These are phyloP conservation scores for Nebria salina DNA, from an alignment of 2,888 invertebrate genomes.

Conservation along the genomic window DNA sequence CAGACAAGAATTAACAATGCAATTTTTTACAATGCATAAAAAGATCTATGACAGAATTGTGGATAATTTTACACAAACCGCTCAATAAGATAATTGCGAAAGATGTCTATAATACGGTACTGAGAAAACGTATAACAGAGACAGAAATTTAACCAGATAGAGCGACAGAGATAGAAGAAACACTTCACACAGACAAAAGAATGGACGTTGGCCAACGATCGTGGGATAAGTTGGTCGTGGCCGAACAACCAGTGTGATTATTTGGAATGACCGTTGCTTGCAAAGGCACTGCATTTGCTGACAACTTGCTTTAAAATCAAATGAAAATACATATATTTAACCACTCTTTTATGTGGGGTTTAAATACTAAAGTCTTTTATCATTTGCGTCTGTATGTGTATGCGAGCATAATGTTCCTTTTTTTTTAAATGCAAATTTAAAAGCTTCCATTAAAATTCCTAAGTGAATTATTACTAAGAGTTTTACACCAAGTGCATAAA, in stretches of 20 bases:
- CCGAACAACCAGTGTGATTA: conserved; percentile 22
- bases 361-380: not conserved
- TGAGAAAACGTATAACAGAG: not conserved
- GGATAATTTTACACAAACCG: not conserved
- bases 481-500: not conserved
- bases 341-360: not conserved
- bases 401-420: not conserved
- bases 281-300: not conserved
- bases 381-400: not conserved
- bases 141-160: not conserved
- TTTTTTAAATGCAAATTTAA: not conserved
- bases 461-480: not conserved
- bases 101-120: not conserved
- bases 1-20: no score
- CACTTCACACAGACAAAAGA: not conserved
- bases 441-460: not conserved
- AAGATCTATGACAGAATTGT: not conserved
- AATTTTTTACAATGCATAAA: no score
- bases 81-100: not conserved
- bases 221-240: not conserved
- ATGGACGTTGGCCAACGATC: not conserved
- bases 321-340: not conserved
- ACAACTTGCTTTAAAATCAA: no score
- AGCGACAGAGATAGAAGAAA: not conserved
- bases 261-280: conserved; percentile 29